Evolutionary conservation across 2,797 vertebrate species (phyloP).

Genomic region (Novumbra hubbsi): DNA sequence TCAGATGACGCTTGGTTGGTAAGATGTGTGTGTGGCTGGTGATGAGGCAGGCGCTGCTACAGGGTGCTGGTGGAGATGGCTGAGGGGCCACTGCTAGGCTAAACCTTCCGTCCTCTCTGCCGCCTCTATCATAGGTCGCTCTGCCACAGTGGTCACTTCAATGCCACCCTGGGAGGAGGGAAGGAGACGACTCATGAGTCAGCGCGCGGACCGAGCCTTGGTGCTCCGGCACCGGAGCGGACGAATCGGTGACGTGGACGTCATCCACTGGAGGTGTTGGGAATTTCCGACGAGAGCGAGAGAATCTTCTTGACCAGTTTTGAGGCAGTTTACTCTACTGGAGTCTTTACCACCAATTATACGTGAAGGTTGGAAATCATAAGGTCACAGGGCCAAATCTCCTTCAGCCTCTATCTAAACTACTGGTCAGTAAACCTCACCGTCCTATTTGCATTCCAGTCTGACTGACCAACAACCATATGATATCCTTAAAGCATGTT

Average conservation of each 20-base stretch:
- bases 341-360: constrained; percentile 54
- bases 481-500: constrained; percentile 26
- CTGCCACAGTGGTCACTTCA: constrained; percentile 53
- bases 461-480: constrained; percentile 37
- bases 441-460: constrained; percentile 37
- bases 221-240: not conserved
- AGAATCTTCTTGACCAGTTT: constrained; percentile 35
- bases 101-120: constrained; percentile 83
- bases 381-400: constrained; percentile 41
- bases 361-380: constrained; percentile 59
- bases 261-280: constrained; percentile 69
- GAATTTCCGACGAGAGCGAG: constrained; percentile 58
- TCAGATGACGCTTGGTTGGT: constrained; percentile 32
- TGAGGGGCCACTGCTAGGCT: constrained; percentile 79
- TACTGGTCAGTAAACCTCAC: constrained; percentile 59
- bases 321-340: constrained; percentile 8
- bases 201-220: constrained; percentile 36
- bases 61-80: constrained; percentile 84
- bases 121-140: constrained; percentile 82
- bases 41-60: constrained; percentile 68
- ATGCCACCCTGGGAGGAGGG: constrained; percentile 31
- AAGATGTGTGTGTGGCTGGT: constrained; percentile 43
- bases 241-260: constrained; percentile 6
- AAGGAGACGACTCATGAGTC: constrained; percentile 70
- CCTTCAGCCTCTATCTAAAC: constrained; percentile 47